These are phyloP conservation scores for Phylloscopus trochiloides DNA, from an alignment of 2,113 vertebrate species.

Conservation along the genomic window DNA sequence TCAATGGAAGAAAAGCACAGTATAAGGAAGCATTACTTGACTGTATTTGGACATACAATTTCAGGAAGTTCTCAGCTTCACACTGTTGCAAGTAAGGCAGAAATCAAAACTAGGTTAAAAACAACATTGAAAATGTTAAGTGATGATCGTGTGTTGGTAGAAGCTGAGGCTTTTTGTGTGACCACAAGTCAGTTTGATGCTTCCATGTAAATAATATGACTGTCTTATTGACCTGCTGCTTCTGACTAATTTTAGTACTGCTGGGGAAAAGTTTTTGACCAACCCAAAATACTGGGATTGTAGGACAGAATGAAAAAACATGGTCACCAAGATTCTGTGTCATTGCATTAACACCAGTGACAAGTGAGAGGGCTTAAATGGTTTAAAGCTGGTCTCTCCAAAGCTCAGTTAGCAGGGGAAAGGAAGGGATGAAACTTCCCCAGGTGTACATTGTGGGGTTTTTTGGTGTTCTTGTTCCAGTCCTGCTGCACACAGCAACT, in stretches of 20 bases:
- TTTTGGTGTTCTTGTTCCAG: slow-evolving; percentile 59
- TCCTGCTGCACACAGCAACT: slow-evolving; percentile 92
- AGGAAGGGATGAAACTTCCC: neutral
- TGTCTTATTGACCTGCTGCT: neutral
- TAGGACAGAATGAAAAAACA: neutral
- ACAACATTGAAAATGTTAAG: neutral
- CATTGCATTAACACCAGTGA: neutral
- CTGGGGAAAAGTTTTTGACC: neutral
- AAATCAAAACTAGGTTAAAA: neutral
- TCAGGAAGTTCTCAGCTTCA: neutral
- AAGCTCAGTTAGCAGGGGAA: neutral
- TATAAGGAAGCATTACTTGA: neutral
- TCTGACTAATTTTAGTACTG: neutral
- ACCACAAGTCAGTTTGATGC: neutral
- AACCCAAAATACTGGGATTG: neutral
- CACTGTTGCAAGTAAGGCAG: neutral
- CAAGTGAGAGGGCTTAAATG: neutral
- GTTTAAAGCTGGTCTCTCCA: neutral
- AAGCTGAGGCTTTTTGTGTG: neutral
- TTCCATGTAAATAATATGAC: neutral
- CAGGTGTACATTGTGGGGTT: neutral
- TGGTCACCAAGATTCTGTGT: neutral
- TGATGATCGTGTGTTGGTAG: neutral
- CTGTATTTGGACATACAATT: neutral
- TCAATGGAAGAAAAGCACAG: neutral